Conservation (phyloP, 2,888 invertebrate genomes). For the Corythucha ciliata region DNA sequence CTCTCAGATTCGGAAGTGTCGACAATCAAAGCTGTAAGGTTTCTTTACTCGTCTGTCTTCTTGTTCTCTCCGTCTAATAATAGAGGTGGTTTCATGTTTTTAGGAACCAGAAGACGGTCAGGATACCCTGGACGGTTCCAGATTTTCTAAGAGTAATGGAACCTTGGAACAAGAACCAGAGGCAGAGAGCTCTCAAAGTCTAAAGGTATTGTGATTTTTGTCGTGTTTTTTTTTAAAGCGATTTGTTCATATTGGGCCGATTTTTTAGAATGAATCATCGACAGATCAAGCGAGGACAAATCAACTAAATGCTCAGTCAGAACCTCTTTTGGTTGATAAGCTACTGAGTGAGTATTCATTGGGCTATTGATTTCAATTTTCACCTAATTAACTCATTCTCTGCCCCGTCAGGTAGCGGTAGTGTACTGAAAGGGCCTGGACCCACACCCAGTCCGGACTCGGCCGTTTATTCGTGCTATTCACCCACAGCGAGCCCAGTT, state of each 20-base stretch:
- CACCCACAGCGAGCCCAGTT: conserved; percentile 76
- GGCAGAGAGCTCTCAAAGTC: conserved; percentile 34
- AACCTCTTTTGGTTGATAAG: conserved; percentile 50
- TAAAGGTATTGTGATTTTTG: conserved; percentile 29
- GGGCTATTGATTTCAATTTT: not conserved
- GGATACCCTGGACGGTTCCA: conserved; percentile 40
- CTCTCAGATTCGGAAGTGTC: conserved; percentile 72
- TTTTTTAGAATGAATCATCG: conserved; percentile 34
- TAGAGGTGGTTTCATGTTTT: too few relatives aligned
- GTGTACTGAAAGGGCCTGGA: conserved; percentile 30
- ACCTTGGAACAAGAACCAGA: conserved; percentile 28
- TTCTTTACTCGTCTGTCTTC: not conserved
- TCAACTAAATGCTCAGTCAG: conserved; percentile 39
- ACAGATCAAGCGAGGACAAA: conserved; percentile 36
- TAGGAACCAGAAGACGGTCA: conserved; percentile 45
- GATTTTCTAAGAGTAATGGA: conserved; percentile 37
- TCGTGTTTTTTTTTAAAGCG: conserved; percentile 2
- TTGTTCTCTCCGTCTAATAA: not conserved
- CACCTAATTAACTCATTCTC: not conserved
- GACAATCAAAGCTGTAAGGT: conserved; percentile 34
- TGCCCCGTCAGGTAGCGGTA: conserved; percentile 31
- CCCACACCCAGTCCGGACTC: conserved; percentile 81
- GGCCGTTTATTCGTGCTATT: conserved; percentile 80
- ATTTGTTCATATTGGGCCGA: not conserved
- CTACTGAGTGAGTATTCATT: conserved; percentile 44